Evolutionary conservation across 2,113 vertebrate genomes (phyloP).

Genomic region (Istiophorus platypterus): DNA sequence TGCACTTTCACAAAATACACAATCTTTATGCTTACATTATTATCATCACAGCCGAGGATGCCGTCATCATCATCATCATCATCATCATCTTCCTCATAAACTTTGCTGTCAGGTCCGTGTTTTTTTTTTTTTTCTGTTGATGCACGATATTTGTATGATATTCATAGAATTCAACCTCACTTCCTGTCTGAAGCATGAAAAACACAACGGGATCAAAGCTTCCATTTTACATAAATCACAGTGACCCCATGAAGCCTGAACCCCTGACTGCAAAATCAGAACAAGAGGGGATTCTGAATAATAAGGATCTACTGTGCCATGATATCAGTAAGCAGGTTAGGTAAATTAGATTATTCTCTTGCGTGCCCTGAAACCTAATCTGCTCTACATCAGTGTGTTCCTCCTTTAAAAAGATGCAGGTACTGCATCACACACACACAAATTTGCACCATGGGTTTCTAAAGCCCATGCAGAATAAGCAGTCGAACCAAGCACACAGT

Average conservation of each 20-base stretch:
- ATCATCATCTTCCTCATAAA: no score
- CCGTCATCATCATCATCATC: neutral
- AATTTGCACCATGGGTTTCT: neutral
- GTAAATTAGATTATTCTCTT: constrained; percentile 78
- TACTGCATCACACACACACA: constrained; percentile 24
- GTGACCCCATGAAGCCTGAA: constrained; percentile 40
- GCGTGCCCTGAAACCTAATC: constrained; percentile 71
- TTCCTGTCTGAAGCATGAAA: constrained; percentile 40
- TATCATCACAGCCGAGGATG: constrained; percentile 8
- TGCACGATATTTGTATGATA: neutral
- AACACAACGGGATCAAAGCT: constrained; percentile 54
- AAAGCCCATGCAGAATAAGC: constrained; percentile 29
- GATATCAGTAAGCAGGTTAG: constrained; percentile 76
- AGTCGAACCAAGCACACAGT: constrained; percentile 17
- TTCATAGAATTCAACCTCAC: constrained; percentile 31
- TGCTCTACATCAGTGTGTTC: constrained; percentile 65
- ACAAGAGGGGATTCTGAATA: constrained; percentile 69
- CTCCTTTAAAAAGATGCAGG: constrained; percentile 30
- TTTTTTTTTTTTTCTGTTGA: constrained; percentile 10
- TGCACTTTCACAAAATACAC: constrained; percentile 48
- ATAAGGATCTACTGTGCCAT: constrained; percentile 58
- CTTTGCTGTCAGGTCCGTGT: no score
- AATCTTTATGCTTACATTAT: constrained; percentile 20
- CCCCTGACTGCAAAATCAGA: constrained; percentile 67
- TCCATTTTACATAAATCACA: constrained; percentile 44